Conservation (phyloP, 2,888 invertebrate species). For the Catocala fraxini region DNA sequence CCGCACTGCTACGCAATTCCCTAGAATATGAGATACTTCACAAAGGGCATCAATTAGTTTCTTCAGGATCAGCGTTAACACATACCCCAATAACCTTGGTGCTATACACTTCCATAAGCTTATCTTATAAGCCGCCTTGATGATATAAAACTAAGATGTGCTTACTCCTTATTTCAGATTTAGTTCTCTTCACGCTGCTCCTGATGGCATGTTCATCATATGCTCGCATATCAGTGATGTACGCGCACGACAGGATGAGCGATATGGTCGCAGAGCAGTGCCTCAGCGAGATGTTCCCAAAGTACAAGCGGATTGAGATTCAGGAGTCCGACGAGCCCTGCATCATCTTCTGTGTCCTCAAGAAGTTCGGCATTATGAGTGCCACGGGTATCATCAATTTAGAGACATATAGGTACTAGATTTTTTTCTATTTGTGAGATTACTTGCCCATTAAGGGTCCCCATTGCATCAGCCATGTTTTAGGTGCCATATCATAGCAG, state of each 20-base stretch:
- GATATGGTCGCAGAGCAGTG: conserved; percentile 75
- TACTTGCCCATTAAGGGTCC: no score
- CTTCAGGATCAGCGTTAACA: no score
- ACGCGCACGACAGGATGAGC: conserved; percentile 76
- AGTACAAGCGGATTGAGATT: conserved; percentile 64
- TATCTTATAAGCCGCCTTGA: no score
- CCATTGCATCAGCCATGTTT: no score
- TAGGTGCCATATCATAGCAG: no score
- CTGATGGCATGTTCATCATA: conserved; percentile 51
- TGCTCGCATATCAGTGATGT: conserved; percentile 78
- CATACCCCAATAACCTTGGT: no score
- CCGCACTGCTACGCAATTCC: no score
- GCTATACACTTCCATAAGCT: no score
- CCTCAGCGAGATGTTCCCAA: conserved; percentile 77
- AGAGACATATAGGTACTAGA: conserved; percentile 71
- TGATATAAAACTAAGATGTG: no score
- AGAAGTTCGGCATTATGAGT: conserved; percentile 79
- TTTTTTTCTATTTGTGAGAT: no score
- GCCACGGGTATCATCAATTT: conserved; percentile 72
- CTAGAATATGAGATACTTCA: no score
- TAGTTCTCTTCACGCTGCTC: conserved; percentile 44
- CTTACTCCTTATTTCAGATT: conserved; percentile 36
- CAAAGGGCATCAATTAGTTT: no score
- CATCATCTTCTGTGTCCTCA: conserved; percentile 80
- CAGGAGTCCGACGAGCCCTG: conserved; percentile 80